Evolutionary conservation across 1,140 invertebrate genomes (phyloP).

Genomic region (Drepana arcuata): DNA sequence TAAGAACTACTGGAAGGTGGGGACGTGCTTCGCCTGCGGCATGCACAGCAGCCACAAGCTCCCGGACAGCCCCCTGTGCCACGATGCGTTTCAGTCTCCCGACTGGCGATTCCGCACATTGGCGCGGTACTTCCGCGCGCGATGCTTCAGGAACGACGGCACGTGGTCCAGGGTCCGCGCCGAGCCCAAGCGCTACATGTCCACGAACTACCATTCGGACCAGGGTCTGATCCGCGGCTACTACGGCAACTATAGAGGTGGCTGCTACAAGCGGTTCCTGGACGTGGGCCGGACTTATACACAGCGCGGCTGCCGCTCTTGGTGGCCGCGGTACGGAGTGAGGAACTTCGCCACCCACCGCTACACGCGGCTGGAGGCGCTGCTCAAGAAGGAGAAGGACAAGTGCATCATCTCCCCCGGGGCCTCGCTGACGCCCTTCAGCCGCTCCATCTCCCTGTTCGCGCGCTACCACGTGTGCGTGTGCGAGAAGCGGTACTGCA

Average conservation of each 20-base stretch:
- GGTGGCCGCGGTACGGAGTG: constrained; percentile 4
- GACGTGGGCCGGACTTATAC: constrained; percentile 26
- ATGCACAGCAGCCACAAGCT: not conserved
- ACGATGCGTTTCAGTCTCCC: constrained; percentile 5
- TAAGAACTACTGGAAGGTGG: not conserved
- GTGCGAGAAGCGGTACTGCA: constrained; percentile 26
- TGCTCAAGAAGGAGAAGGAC: constrained; percentile 17
- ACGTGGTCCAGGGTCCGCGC: not conserved
- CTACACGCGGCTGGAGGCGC: constrained; percentile 19
- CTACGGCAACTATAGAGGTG: constrained; percentile 7
- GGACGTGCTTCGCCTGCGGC: constrained; percentile 5
- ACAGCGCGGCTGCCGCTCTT: constrained; percentile 22
- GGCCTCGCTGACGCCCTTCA: constrained; percentile 30
- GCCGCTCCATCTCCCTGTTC: constrained; percentile 28
- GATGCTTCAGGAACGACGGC: not conserved
- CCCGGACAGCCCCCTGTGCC: not conserved
- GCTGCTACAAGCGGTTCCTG: constrained; percentile 29
- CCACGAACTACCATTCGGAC: not conserved
- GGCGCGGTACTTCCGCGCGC: constrained; percentile 1
- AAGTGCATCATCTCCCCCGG: constrained; percentile 27
- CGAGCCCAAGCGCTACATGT: no score
- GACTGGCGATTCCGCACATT: constrained; percentile 1
- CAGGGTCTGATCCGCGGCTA: not conserved
- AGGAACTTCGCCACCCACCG: constrained; percentile 15
- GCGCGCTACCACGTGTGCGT: constrained; percentile 37